Conservation (phyloP, 1,140 invertebrate species). For the Paramacrobiotus metropolitanus region DNA sequence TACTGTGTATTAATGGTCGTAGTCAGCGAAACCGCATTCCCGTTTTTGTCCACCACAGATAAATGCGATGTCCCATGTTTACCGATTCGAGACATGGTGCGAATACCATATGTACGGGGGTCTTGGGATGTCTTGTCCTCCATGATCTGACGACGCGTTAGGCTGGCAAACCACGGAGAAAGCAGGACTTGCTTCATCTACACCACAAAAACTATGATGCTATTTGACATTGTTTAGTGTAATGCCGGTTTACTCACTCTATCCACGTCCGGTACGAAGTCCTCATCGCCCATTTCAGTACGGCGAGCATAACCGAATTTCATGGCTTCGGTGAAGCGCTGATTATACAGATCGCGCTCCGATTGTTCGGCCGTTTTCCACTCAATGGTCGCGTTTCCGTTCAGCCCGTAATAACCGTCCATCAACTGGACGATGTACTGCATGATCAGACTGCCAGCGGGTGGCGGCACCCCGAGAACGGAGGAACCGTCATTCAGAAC, state of each 20-base stretch:
- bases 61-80: slow-evolving; percentile 62
- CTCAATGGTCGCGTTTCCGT: slow-evolving; percentile 21
- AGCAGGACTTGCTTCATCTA: neutral
- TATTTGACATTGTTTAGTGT: slow-evolving; percentile 44
- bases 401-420: slow-evolving; percentile 41
- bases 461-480: slow-evolving; percentile 48
- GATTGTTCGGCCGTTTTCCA: slow-evolving; percentile 10
- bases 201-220: too few species aligned
- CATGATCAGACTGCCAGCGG: slow-evolving; percentile 51
- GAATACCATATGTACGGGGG: slow-evolving; percentile 17
- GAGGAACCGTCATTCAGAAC: too few species aligned
- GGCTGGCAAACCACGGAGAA: slow-evolving; percentile 10
- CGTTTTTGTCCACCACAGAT: slow-evolving; percentile 54
- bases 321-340: slow-evolving; percentile 64
- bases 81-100: slow-evolving; percentile 2
- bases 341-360: slow-evolving; percentile 40
- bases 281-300: slow-evolving; percentile 52
- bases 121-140: slow-evolving; percentile 15
- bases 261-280: slow-evolving; percentile 36
- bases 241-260: slow-evolving; percentile 26
- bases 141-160: slow-evolving; percentile 16
- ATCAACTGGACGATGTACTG: slow-evolving; percentile 58
- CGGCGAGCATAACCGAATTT: slow-evolving; percentile 73
- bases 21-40: slow-evolving; percentile 75
- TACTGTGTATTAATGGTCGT: slow-evolving; percentile 76